Evolutionary conservation across 2,113 vertebrate genomes (phyloP).

Genomic region (Aspiorhynchus laticeps): DNA sequence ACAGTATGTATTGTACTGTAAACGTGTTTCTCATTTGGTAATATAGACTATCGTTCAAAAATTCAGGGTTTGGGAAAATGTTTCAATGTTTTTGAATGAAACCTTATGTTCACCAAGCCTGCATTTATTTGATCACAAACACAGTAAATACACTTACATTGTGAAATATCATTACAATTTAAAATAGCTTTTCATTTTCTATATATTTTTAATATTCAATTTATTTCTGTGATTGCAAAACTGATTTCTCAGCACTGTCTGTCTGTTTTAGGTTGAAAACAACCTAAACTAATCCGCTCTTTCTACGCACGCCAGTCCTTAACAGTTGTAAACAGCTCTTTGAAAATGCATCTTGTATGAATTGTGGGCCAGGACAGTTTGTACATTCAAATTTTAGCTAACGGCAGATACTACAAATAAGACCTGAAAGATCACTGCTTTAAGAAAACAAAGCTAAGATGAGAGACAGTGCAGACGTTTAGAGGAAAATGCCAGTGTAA

Average conservation of each 20-base stretch:
- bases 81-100: no score
- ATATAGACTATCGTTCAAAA: background rate
- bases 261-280: background rate
- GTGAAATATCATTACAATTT: no score
- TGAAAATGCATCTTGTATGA: background rate
- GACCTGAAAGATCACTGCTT: background rate
- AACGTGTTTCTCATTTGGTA: background rate
- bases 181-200: background rate
- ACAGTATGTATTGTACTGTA: background rate
- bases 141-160: no score
- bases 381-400: background rate
- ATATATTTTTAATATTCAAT: background rate
- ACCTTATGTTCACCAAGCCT: no score
- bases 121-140: no score
- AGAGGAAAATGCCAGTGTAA: background rate
- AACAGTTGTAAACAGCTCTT: background rate
- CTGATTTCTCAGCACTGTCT: background rate
- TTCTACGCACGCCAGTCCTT: background rate
- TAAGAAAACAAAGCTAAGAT: conserved; percentile 12
- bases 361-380: background rate
- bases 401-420: background rate
- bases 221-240: no score
- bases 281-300: no score
- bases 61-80: background rate
- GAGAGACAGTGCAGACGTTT: background rate